Evolutionary conservation across 2,888 invertebrate species (phyloP).

Genomic region (Chironomus riparius): DNA sequence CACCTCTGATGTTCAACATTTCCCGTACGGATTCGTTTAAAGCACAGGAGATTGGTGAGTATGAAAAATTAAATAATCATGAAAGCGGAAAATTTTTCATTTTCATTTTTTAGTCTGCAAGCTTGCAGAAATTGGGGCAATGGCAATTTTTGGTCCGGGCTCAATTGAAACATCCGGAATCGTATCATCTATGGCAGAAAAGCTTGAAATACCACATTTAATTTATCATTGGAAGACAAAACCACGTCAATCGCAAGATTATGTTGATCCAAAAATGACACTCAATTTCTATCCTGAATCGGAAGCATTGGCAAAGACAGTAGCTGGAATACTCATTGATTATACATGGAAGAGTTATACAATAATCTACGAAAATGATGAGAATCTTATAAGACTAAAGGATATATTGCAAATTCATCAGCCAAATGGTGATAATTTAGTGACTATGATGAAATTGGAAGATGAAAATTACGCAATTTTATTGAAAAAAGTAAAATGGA

Average conservation of each 20-base stretch:
- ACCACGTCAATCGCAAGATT: not conserved
- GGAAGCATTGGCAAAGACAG: slow-evolving; percentile 51
- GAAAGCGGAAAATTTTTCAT: not conserved
- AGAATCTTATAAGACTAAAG: slow-evolving; percentile 59
- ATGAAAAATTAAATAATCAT: not conserved
- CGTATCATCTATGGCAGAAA: slow-evolving; percentile 45
- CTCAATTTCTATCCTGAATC: slow-evolving; percentile 58
- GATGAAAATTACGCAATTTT: slow-evolving; percentile 46
- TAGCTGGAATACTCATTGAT: slow-evolving; percentile 55
- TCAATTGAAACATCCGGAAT: slow-evolving; percentile 22
- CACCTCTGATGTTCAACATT: slow-evolving; percentile 36
- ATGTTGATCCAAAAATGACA: slow-evolving; percentile 43
- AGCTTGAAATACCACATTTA: slow-evolving; percentile 49
- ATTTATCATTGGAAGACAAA: slow-evolving; percentile 49
- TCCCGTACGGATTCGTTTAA: slow-evolving; percentile 38
- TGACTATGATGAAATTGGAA: slow-evolving; percentile 53
- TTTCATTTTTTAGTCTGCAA: slow-evolving; percentile 50
- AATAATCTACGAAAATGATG: slow-evolving; percentile 16
- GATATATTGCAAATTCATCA: slow-evolving; percentile 60
- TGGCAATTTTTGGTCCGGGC: slow-evolving; percentile 54
- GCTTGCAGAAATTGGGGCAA: slow-evolving; percentile 54
- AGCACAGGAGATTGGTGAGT: slow-evolving; percentile 38
- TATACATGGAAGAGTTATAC: slow-evolving; percentile 67
- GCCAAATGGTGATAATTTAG: slow-evolving; percentile 48
- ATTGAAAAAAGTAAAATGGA: slow-evolving; percentile 59